Evolutionary conservation across 2,113 vertebrate genomes (phyloP).

Genomic region (Urocitellus parryii): DNA sequence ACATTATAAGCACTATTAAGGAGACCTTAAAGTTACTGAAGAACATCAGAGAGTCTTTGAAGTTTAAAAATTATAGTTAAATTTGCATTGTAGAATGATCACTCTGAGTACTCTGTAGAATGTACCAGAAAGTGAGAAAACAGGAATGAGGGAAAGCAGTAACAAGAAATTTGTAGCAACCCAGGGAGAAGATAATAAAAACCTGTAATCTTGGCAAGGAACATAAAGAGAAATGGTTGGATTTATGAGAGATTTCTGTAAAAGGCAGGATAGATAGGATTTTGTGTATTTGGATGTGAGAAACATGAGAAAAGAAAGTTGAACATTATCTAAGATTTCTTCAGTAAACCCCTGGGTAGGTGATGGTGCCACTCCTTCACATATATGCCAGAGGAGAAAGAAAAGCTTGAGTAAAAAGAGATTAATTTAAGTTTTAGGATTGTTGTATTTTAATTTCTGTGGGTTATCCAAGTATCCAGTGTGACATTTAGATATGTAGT

Average conservation of each 20-base stretch:
- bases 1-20: not conserved
- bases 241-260: not conserved
- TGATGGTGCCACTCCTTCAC: not conserved
- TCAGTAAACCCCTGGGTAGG: not conserved
- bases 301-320: not conserved
- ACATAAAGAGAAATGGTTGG: not conserved
- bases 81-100: not conserved
- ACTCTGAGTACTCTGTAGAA: not conserved
- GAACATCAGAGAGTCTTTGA: not conserved
- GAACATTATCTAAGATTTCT: not conserved
- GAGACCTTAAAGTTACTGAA: not conserved
- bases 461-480: not conserved
- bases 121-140: not conserved
- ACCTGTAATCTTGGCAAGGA: not conserved
- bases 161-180: not conserved
- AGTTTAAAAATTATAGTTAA: not conserved
- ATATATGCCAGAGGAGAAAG: not conserved
- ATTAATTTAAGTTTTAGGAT: not conserved
- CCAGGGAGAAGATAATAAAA: not conserved
- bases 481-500: not conserved
- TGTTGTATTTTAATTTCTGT: not conserved
- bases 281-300: not conserved
- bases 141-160: not conserved
- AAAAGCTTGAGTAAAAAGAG: not conserved
- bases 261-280: not conserved